phyloP scores from a whole-genome alignment of 1,140 invertebrate species.

The Gerris buenoi region DNA sequence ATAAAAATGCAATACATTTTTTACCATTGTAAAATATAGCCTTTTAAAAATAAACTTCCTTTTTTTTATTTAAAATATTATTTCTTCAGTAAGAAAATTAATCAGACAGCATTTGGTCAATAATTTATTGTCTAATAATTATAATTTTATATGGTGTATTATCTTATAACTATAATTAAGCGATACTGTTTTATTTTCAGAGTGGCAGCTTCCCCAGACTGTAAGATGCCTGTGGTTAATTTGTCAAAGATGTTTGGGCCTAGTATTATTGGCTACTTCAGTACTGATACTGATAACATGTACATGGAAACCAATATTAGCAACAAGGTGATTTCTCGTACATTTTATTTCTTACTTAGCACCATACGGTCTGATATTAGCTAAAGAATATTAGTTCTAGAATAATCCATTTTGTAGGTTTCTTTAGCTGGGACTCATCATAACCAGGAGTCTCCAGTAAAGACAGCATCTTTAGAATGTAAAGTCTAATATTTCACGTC shows the following conservation, averaged over 20 bases:
- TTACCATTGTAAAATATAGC: neutral
- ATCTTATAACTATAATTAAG: too few relatives aligned
- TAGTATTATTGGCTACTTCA: constrained; percentile 67
- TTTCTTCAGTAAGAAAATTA: neutral
- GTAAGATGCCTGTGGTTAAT: constrained; percentile 64
- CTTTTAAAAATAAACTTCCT: neutral
- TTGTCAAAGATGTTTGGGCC: constrained; percentile 71
- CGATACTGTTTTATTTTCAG: too few relatives aligned
- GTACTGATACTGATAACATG: constrained; percentile 31
- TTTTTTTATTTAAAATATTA: neutral
- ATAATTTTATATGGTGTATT: neutral
- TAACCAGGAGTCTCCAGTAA: too few relatives aligned
- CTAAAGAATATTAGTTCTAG: too few relatives aligned
- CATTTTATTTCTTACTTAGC: too few relatives aligned
- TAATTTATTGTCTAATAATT: neutral
- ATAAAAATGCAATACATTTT: neutral
- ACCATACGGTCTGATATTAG: too few relatives aligned
- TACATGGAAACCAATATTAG: constrained; percentile 16
- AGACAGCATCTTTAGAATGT: too few relatives aligned
- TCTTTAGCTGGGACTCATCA: too few relatives aligned
- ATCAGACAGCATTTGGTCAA: neutral
- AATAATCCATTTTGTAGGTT: too few relatives aligned
- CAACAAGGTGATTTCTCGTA: constrained; percentile 14
- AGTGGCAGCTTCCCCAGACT: constrained; percentile 49
- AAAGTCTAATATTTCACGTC: too few relatives aligned